Evolutionary conservation across 2,888 invertebrate species (phyloP), one percentile per base, ranked within the genome.

Genomic region (Lasius platythorax): DNA sequence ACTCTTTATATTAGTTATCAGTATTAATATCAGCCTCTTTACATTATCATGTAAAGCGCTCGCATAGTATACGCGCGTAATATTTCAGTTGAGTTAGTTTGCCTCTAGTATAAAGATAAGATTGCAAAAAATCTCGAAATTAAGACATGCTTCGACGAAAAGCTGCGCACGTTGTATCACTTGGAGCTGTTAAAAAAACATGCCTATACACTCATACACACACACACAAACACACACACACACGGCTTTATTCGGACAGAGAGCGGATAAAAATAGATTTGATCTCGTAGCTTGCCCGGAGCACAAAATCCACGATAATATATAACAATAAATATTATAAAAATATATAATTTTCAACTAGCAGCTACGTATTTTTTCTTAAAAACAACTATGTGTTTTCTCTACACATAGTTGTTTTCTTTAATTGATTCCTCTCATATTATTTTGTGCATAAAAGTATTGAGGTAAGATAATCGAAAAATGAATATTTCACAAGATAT

Each of bases 1-100:
- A 68, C 56, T 30, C 12, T 28, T 68, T 70, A 78, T 56, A 78
- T 56, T 78, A 70, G 40, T 30, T 33, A 37, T 68, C 18, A 43
- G 37, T 50, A 53, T n/a, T n/a, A 8, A n/a, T 37, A 67, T 28
- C 11, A 56, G n/a, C 58, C 23, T 33, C 33, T 61, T 58, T 1
- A 18, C 23, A 72, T 78, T 56, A 40, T 58, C 15, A n/a, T 53
- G n/a, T 61, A 23, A 43, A 33, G 15, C n/a, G 23, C 37, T 75
- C 50, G 76, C 58, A 33, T 53, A 28, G 50, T 53, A 53, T 23
- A 53, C 50, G 30, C 70, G 40, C 56, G n/a, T 64, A 75, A 75
- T 33, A 75, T 56, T 58, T 28, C 23, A 6, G 9, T 56, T 76
- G 53, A 53, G 33, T 37, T 66, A 66, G 40, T 40, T 18, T 33